Evolutionary conservation across 1,140 invertebrate genomes (phyloP).

Genomic region (Meloidogyne floridensis): DNA sequence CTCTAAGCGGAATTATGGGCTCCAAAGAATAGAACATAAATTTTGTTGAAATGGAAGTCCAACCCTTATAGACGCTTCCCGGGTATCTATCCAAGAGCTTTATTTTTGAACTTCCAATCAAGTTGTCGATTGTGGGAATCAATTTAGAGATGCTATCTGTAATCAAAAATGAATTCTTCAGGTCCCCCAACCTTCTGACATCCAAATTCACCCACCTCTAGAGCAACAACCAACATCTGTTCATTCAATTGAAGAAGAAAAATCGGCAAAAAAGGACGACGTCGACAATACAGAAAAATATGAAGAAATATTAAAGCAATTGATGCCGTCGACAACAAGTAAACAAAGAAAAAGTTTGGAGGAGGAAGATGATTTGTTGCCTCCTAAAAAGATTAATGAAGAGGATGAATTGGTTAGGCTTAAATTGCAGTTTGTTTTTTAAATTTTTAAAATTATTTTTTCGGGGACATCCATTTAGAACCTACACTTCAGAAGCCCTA

Average conservation of each 20-base stretch:
- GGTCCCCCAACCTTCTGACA: not conserved
- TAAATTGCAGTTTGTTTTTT: slow-evolving; percentile 41
- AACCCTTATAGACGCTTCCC: too few species aligned
- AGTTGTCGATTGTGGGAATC: too few species aligned
- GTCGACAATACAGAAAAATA: not conserved
- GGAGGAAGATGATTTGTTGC: slow-evolving; percentile 32
- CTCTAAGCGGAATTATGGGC: too few species aligned
- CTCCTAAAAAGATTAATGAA: slow-evolving; percentile 40
- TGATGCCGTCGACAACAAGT: not conserved
- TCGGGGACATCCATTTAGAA: too few species aligned
- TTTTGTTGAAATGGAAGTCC: too few species aligned
- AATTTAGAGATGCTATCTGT: too few species aligned
- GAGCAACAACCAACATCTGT: not conserved
- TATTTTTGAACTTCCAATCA: too few species aligned
- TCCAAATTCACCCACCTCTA: not conserved
- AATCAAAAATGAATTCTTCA: not conserved
- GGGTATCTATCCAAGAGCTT: too few species aligned
- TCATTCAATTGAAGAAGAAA: not conserved
- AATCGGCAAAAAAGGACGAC: not conserved
- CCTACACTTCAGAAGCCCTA: too few species aligned
- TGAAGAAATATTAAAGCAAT: not conserved
- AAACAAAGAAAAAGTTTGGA: not conserved
- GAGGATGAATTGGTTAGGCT: slow-evolving; percentile 51
- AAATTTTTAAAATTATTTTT: not conserved
- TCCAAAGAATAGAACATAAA: too few species aligned